phyloP scores from a whole-genome alignment of 2,888 invertebrate genomes.

The Conomelus anceps region DNA sequence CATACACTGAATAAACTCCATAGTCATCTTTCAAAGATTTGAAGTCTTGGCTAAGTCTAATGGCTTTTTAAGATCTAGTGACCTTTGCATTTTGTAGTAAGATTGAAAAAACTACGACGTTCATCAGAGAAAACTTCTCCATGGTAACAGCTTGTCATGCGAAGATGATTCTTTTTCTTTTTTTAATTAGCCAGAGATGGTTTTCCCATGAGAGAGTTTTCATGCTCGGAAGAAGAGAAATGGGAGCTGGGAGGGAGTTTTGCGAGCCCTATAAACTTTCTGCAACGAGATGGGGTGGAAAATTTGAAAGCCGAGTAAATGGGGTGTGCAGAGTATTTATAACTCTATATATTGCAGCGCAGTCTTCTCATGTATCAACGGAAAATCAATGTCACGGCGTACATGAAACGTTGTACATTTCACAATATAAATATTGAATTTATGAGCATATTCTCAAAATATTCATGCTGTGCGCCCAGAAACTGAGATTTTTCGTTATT shows the following conservation, averaged over 20 bases:
- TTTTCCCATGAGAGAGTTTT: background rate
- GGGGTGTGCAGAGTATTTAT: background rate
- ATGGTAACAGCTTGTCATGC: background rate
- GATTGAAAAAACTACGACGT: background rate
- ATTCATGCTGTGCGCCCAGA: background rate
- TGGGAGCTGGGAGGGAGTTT: background rate
- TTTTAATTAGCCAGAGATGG: background rate
- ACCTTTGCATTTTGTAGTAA: background rate
- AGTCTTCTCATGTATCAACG: background rate
- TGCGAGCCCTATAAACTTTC: background rate
- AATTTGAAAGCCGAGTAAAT: background rate
- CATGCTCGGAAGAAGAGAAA: background rate
- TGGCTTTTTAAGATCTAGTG: background rate
- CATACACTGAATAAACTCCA: background rate
- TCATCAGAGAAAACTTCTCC: background rate
- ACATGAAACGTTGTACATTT: background rate
- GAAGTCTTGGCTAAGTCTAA: background rate
- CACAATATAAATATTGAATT: no score
- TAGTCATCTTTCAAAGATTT: background rate
- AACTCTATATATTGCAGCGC: background rate
- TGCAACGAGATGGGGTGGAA: background rate
- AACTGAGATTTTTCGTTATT: background rate
- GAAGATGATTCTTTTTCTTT: background rate
- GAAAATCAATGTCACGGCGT: background rate
- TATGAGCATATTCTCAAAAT: background rate